Percentiles rank a stretch among this genome's conserved stretches.
These are phyloP conservation scores for Clarias batrachus DNA, from an alignment of 2,113 vertebrate species.

Conservation along the genomic window DNA sequence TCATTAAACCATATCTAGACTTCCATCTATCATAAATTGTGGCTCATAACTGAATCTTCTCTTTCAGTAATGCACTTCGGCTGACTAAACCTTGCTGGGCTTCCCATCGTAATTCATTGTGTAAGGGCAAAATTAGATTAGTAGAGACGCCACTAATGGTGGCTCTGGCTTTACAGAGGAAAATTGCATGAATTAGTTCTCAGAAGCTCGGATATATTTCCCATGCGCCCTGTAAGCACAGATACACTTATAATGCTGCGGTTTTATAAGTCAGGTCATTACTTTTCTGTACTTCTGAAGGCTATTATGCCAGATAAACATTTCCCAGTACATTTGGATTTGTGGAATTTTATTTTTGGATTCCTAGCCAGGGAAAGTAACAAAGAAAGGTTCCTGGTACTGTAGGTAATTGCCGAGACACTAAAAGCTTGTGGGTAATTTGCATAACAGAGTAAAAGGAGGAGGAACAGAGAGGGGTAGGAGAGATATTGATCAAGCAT, in stretches of 20 bases:
- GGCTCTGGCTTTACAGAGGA: conserved; percentile 21
- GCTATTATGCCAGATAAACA: not conserved
- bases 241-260: not conserved
- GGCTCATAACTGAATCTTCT: conserved; percentile 11
- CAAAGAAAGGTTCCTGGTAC: not conserved
- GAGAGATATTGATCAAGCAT: conserved; percentile 21
- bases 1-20: conserved; percentile 27
- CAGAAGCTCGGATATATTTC: not conserved
- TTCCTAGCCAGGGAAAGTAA: not conserved
- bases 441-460: conserved; percentile 25
- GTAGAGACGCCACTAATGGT: conserved; percentile 17
- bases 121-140: conserved; percentile 34
- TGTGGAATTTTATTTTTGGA: not conserved
- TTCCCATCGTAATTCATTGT: conserved; percentile 19
- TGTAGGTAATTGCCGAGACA: not conserved
- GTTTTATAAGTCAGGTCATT: not conserved
- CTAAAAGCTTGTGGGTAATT: not conserved
- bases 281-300: not conserved
- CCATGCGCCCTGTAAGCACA: not conserved
- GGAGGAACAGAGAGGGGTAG: not conserved
- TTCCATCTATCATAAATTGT: conserved; percentile 9
- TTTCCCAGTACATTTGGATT: not conserved
- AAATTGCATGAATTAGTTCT: not conserved
- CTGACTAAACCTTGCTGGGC: conserved; percentile 27
- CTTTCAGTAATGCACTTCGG: conserved; percentile 13